phyloP scores from a whole-genome alignment of 2,797 vertebrate species.

The Pantherophis vulpinus region DNA sequence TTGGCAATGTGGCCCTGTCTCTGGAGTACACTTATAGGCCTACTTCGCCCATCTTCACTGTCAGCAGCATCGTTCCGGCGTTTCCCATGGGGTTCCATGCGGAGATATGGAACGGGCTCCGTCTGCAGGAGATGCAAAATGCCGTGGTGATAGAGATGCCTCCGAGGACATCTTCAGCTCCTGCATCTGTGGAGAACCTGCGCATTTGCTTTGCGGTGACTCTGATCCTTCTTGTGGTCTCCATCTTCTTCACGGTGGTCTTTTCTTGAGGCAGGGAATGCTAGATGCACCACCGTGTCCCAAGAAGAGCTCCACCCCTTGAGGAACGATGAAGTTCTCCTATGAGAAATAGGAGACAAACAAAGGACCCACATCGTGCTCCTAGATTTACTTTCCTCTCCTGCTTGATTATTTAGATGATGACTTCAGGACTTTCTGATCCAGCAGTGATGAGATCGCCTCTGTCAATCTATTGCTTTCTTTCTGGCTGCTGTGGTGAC shows the following conservation, averaged over 20 bases:
- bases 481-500: background rate
- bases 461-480: background rate
- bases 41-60: conserved; percentile 30
- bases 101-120: conserved; percentile 15
- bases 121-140: conserved; percentile 23
- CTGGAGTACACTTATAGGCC: background rate
- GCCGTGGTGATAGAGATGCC: conserved; percentile 57
- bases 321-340: conserved; percentile 19
- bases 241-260: conserved; percentile 62
- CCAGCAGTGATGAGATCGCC: background rate
- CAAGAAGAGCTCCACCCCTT: conserved; percentile 10
- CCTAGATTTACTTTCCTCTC: background rate
- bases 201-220: conserved; percentile 62
- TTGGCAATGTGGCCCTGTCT: background rate
- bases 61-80: conserved; percentile 48
- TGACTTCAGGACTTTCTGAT: background rate
- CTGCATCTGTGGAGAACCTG: conserved; percentile 60
- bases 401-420: background rate
- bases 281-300: background rate
- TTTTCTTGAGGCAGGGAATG: conserved; percentile 57
- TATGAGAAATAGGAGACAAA: rapidly evolving
- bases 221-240: conserved; percentile 63
- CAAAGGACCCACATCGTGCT: background rate
- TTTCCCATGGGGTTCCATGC: background rate
- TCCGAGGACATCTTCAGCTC: conserved; percentile 38